Evolutionary conservation across 2,888 invertebrate species (phyloP), one percentile per base, ranked within the genome.

Genomic region (Cheilosia variabilis): DNA sequence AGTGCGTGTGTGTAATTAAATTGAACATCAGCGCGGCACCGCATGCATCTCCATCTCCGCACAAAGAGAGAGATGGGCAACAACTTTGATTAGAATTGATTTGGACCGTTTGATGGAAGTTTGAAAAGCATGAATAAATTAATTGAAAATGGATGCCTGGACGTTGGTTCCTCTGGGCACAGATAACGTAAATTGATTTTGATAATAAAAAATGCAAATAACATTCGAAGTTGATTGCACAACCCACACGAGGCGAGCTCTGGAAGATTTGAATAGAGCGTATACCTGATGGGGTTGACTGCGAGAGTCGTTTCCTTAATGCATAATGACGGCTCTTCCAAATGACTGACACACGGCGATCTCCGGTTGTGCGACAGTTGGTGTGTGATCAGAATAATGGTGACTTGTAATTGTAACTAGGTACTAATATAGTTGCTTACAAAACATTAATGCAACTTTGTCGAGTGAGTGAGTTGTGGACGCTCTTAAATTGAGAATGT

Each of bases 81-180:
- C 19, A 43, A 22, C 27, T 52, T 63, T 78, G 73, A 83, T 78
- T 73, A 22, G 73, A 78, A 83, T 78, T 43, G 72, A 73, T 65
- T 68, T 73, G 58, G 68, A 83, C 78, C 78, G 83, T 73, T 78
- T 52, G 83, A 63, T 57, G 55, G 50, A 57, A 55, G 19, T 66
- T 43, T 27, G 72, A 72, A 55, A 22, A 13, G 78, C 68, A 63
- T 82, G 69, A 62, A 68, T 68, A 68, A 72, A 72, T 78, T 73
- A 78, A 78, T 45, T 45, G 66, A 43, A 60, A 60, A 60, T 65
- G 34, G 50, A 73, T 57, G 57, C 22, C 52, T 15, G 24, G 22
- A 13, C 50, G 50, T 60, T 58, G 57, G n/a, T 15, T 17, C 10
- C 24, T 22, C 37, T 6, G 37, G 13, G 37, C 13, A 37, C 13